These are phyloP conservation scores for Achroia grisella DNA, from an alignment of 1,140 invertebrate species.

Conservation along the genomic window DNA sequence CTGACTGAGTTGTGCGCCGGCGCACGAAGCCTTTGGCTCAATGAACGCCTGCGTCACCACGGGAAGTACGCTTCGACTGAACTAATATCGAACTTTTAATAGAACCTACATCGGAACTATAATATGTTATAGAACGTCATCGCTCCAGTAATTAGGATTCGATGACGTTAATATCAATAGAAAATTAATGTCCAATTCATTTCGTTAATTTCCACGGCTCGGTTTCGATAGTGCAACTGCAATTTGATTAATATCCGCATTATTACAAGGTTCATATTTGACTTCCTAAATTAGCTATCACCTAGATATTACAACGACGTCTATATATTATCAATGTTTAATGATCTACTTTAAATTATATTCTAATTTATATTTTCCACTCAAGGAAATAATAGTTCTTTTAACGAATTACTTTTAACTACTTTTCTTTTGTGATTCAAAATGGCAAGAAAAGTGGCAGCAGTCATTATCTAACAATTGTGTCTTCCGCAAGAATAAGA, in stretches of 20 bases:
- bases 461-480: too few relatives aligned
- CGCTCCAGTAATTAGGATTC: constrained; percentile 32
- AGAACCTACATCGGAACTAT: constrained; percentile 37
- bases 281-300: constrained; percentile 4
- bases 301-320: too few relatives aligned
- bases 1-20: constrained; percentile 58
- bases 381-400: too few relatives aligned
- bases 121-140: constrained; percentile 25
- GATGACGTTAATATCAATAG: constrained; percentile 33
- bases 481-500: too few relatives aligned
- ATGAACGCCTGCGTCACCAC: constrained; percentile 56
- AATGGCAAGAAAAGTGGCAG: too few relatives aligned
- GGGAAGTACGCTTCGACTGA: constrained; percentile 59
- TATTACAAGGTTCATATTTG: not conserved
- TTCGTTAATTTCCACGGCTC: constrained; percentile 15
- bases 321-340: too few relatives aligned
- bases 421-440: too few relatives aligned
- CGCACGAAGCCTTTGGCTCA: constrained; percentile 50
- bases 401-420: too few relatives aligned
- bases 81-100: constrained; percentile 44
- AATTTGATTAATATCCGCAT: constrained; percentile 8
- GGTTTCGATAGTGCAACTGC: not conserved
- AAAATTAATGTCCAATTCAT: constrained; percentile 30
- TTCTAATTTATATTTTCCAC: too few relatives aligned
- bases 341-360: too few relatives aligned